Evolutionary conservation across 2,888 invertebrate genomes (phyloP), one percentile per base, ranked within the genome.

Genomic region (Schrankia costaestrigalis): DNA sequence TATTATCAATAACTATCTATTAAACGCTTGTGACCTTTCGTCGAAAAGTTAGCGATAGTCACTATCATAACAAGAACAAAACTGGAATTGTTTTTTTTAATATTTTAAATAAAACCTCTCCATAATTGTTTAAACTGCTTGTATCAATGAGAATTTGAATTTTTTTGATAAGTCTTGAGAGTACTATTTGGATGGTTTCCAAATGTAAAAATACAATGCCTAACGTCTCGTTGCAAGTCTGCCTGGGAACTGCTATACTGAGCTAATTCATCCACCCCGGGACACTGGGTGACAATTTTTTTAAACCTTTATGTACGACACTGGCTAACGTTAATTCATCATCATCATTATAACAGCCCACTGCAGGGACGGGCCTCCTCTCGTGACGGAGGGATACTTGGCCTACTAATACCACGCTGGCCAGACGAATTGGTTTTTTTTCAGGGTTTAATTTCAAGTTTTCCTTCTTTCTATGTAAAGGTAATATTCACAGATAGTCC

Each of bases 191-290:
- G 86, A 85, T 49, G 50, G 48, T 48, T 63, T 82, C 86, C 86
- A 86, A 84, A 77, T 82, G 73, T 72, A 80, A 82, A 86, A 86
- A 86, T 85, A 86, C 83, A 81, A 80, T 79, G 71, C 76, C 72
- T 77, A 73, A 70, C 68, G 70, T 73, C 76, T 73, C 74, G 65
- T 46, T 70, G 71, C 73, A 67, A 71, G 77, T 71, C 68, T 69
- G 77, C 66, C 79, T 75, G 79, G 79, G 78, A 56, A 52, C 61
- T 58, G 47, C 54, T n/a, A n/a, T 51, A 26, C 46, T 52, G 45
- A 44, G 66, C 61, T 59, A 57, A 58, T 54, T 53, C 59, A 44
- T 45, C 50, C 54, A 56, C 48, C 51, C 51, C 48, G 46, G 32
- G 34, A 47, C 48, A 43, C 31, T 23, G 38, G 31, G 30, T 35